phyloP scores from a whole-genome alignment of 2,888 invertebrate genomes.

The Neoscelio sp. region DNA sequence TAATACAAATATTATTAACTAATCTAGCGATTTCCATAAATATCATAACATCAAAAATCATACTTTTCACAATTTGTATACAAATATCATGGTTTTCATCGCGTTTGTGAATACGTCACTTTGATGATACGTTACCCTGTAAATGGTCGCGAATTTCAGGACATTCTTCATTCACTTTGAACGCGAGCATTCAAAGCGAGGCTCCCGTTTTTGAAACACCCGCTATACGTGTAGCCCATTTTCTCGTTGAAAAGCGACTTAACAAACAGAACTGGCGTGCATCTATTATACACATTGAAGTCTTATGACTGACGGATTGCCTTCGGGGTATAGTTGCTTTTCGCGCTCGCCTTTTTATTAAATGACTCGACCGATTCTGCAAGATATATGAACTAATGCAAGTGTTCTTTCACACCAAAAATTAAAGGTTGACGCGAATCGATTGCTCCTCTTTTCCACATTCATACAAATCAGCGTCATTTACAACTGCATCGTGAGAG shows the following conservation, averaged over 20 bases:
- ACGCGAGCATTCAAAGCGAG: slow-evolving; percentile 33
- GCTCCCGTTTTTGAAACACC: slow-evolving; percentile 42
- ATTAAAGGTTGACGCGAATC: neutral
- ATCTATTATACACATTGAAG: slow-evolving; percentile 65
- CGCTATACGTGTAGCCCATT: slow-evolving; percentile 48
- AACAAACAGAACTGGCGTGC: slow-evolving; percentile 62
- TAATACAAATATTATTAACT: no score
- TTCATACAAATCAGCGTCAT: no score
- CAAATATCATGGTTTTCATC: slow-evolving; percentile 36
- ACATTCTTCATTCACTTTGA: slow-evolving; percentile 61
- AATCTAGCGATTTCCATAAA: neutral
- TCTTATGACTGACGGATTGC: slow-evolving; percentile 58
- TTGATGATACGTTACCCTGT: slow-evolving; percentile 51
- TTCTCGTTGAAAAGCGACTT: slow-evolving; percentile 64
- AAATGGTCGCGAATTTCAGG: slow-evolving; percentile 44
- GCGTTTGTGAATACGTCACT: slow-evolving; percentile 42
- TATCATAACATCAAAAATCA: neutral
- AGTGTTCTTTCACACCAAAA: slow-evolving; percentile 39
- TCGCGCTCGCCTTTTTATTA: slow-evolving; percentile 55
- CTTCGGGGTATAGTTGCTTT: slow-evolving; percentile 42
- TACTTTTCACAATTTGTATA: neutral
- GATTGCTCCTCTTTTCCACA: neutral
- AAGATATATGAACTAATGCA: slow-evolving; percentile 32
- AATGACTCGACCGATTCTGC: slow-evolving; percentile 44
- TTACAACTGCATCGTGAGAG: no score